These are phyloP conservation scores for Arctopsyche grandis DNA, from an alignment of 1,140 invertebrate genomes.

Conservation along the genomic window DNA sequence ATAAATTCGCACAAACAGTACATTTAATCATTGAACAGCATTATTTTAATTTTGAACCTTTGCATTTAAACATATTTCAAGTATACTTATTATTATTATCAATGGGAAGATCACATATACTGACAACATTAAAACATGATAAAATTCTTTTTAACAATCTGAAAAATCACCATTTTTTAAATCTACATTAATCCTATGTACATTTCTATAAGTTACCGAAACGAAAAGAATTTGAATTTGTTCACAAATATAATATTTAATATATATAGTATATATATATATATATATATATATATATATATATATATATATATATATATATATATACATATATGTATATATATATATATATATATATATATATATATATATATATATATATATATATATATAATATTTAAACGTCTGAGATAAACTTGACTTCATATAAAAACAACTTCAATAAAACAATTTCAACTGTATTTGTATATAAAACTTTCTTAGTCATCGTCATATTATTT, in stretches of 20 bases:
- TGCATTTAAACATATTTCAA: too few relatives aligned
- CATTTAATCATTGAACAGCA: too few relatives aligned
- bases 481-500: background rate
- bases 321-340: background rate
- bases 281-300: background rate
- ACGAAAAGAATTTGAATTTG: constrained; percentile 1
- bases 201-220: constrained; percentile 1
- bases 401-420: background rate
- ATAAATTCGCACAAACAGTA: constrained; percentile 45
- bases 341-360: background rate
- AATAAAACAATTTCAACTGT: too few relatives aligned
- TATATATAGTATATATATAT: too few relatives aligned
- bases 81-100: constrained; percentile 16
- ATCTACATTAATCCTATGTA: background rate
- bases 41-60: too few relatives aligned
- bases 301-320: background rate
- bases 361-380: background rate
- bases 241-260: background rate
- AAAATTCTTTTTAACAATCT: constrained; percentile 6
- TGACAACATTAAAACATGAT: constrained; percentile 7
- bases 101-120: constrained; percentile 16
- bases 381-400: background rate
- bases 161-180: constrained; percentile 13
- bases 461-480: too few relatives aligned
- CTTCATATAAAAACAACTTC: too few relatives aligned